These are phyloP conservation scores for Operophtera brumata DNA, from an alignment of 2,888 invertebrate species.

Conservation along the genomic window DNA sequence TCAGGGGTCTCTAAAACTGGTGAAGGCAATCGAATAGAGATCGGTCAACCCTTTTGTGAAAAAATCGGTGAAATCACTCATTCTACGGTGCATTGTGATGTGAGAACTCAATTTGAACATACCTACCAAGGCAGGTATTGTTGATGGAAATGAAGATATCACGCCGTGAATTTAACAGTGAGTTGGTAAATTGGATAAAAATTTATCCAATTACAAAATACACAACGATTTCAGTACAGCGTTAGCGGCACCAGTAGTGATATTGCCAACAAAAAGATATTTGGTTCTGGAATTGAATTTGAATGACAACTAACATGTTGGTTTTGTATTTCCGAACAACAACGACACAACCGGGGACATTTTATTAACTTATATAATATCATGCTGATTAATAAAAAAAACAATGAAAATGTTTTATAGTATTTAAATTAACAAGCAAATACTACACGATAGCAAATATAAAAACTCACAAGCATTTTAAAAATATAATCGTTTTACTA, in stretches of 20 bases:
- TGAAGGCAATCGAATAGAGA: slow-evolving; percentile 75
- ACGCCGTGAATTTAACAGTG: slow-evolving; percentile 37
- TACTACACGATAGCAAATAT: slow-evolving; percentile 23
- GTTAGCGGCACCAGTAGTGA: neutral
- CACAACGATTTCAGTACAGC: neutral
- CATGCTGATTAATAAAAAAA: too few relatives aligned
- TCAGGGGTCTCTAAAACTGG: slow-evolving; percentile 51
- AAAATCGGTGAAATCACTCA: slow-evolving; percentile 73
- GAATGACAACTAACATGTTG: too few relatives aligned
- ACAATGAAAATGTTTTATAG: slow-evolving; percentile 26
- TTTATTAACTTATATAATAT: too few relatives aligned
- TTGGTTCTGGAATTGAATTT: too few relatives aligned
- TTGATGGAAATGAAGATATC: slow-evolving; percentile 70
- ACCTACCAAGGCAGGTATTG: slow-evolving; percentile 40
- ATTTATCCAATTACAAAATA: slow-evolving; percentile 13
- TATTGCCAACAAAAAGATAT: slow-evolving; percentile 3
- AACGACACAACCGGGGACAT: too few relatives aligned
- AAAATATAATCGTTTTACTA: slow-evolving; percentile 22
- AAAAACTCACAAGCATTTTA: slow-evolving; percentile 20
- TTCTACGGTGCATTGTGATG: slow-evolving; percentile 73
- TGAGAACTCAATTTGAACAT: slow-evolving; percentile 78
- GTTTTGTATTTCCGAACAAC: too few relatives aligned
- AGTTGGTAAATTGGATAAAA: slow-evolving; percentile 31
- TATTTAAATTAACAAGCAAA: slow-evolving; percentile 40
- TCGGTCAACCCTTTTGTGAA: slow-evolving; percentile 78